Evolutionary conservation across 2,797 vertebrate genomes (phyloP).

Genomic region (Muscicapa striata): DNA sequence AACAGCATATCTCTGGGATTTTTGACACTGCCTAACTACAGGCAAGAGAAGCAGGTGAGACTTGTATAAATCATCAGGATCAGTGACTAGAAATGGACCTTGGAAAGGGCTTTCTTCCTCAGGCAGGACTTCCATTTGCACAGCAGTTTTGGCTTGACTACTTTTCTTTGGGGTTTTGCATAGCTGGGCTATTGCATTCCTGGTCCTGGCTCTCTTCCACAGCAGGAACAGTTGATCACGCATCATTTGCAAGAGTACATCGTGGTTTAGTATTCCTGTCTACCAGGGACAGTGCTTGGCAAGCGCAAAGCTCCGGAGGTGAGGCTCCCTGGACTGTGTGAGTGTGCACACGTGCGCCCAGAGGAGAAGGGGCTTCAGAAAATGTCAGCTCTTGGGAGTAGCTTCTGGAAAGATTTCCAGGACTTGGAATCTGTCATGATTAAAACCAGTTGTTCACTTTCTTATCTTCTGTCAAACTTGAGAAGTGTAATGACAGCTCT

Average conservation of each 20-base stretch:
- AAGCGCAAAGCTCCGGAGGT: neutral
- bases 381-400: constrained; percentile 19
- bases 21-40: neutral
- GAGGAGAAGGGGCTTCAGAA: constrained; percentile 23
- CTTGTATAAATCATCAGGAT: neutral
- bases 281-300: neutral
- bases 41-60: neutral
- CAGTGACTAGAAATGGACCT: neutral
- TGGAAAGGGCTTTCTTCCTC: neutral
- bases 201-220: constrained; percentile 10
- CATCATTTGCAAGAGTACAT: constrained; percentile 3
- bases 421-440: constrained; percentile 59
- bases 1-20: neutral
- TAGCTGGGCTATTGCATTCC: neutral
- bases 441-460: constrained; percentile 59
- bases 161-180: neutral
- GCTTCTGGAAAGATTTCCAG: constrained; percentile 59
- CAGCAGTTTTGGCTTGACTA: neutral
- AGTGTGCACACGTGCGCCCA: neutral
- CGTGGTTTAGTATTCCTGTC: neutral
- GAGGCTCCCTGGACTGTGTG: neutral
- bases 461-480: constrained; percentile 66
- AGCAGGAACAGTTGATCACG: neutral
- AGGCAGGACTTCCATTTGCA: neutral
- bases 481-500: constrained; percentile 65